These are phyloP conservation scores for Sarcophaga peregrina DNA, from an alignment of 1,140 invertebrate genomes.

Conservation along the genomic window DNA sequence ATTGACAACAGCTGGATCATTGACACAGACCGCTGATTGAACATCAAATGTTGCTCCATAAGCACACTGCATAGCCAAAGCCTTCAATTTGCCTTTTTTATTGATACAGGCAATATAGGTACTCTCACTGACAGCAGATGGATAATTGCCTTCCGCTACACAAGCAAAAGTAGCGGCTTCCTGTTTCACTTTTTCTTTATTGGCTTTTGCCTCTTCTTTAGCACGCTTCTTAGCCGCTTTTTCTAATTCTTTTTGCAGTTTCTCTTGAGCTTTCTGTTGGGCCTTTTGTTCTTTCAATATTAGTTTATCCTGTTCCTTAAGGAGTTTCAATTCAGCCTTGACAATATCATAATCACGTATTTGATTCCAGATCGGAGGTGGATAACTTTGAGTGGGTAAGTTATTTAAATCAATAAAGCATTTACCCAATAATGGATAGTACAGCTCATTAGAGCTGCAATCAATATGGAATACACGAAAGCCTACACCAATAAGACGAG, in stretches of 20 bases:
- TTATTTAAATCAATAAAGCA: constrained; percentile 42
- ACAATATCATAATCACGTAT: constrained; percentile 55
- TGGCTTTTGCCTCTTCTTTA: constrained; percentile 53
- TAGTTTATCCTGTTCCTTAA: constrained; percentile 56
- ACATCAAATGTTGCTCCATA: constrained; percentile 16
- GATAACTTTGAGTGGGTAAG: neutral
- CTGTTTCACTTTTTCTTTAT: constrained; percentile 29
- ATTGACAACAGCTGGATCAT: neutral
- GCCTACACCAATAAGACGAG: constrained; percentile 38
- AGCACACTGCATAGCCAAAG: constrained; percentile 29
- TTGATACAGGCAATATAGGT: constrained; percentile 31
- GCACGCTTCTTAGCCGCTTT: constrained; percentile 58
- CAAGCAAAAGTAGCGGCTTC: constrained; percentile 29
- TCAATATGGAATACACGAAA: constrained; percentile 58
- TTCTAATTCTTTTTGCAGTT: constrained; percentile 55
- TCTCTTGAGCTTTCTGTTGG: constrained; percentile 54
- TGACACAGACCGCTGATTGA: neutral
- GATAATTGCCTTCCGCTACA: constrained; percentile 13
- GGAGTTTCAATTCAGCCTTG: constrained; percentile 55
- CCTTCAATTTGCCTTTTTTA: constrained; percentile 34
- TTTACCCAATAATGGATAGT: constrained; percentile 46
- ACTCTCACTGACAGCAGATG: neutral
- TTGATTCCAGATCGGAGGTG: constrained; percentile 26
- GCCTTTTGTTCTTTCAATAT: constrained; percentile 54
- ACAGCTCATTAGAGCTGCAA: constrained; percentile 53